A percentile compares a stretch with the other conserved stretches of the same genome.
Conservation (phyloP, 2,888 invertebrate species). For the Leuctra nigra region DNA sequence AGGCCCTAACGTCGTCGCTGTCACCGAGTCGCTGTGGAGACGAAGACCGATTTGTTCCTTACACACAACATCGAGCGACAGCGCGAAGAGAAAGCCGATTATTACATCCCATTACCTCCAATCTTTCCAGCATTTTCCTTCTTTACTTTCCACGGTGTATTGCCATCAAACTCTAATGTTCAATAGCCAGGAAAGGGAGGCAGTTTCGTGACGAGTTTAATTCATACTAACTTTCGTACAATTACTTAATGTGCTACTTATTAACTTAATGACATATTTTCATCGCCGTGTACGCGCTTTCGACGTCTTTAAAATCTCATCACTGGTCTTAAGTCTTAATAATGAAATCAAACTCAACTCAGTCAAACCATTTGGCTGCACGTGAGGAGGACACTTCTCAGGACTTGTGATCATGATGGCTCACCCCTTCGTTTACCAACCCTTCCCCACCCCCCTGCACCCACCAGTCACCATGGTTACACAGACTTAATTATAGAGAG, state of each 20-base stretch:
- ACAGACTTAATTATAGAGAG: conserved; percentile 14
- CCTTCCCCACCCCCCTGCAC: neutral
- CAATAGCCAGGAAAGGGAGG: conserved; percentile 2
- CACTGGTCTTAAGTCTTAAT: conserved; percentile 10
- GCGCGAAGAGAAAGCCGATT: conserved; percentile 29
- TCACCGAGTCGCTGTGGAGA: conserved; percentile 17
- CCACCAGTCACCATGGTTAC: neutral
- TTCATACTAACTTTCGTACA: neutral
- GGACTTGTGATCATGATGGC: conserved; percentile 6
- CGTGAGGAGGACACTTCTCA: conserved; percentile 3
- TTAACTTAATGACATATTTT: neutral
- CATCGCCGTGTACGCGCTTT: neutral
- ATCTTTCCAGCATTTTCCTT: conserved; percentile 22
- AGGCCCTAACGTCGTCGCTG: conserved; percentile 19
- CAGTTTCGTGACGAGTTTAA: neutral
- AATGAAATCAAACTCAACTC: conserved; percentile 11
- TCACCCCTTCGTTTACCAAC: conserved; percentile 6
- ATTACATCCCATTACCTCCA: conserved; percentile 35
- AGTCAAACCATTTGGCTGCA: neutral
- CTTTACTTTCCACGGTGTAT: conserved; percentile 4
- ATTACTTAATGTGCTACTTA: neutral
- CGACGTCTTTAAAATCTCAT: neutral
- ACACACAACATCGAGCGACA: neutral
- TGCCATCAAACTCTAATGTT: conserved; percentile 13
- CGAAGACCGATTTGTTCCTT: conserved; percentile 29